Base-by-base conservation (phyloP, 2,888 invertebrate genomes). In the Leptinotarsa rubiginosa region DNA sequence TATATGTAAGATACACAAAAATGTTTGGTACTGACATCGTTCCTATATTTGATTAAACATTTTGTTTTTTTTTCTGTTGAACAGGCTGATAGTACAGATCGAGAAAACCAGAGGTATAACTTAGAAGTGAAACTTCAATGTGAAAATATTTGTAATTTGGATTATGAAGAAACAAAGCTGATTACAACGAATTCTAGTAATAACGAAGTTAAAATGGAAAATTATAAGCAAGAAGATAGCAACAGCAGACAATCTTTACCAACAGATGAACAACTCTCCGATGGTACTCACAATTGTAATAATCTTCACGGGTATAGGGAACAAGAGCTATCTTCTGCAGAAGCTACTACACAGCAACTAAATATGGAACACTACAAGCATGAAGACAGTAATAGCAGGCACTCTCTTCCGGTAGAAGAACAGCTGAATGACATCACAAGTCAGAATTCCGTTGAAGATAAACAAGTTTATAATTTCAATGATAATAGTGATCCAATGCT, bases 321-420 rank as follows among this genome's bases (percentile, higher is more conserved):
- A 47, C 13, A 47, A 20, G 71, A 78, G 50, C 31, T 72, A 18
- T 41, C 59, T 41, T 49, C 68, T 18, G 25, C n/a, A n/a, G 62
- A 62, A 62, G 41, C 62, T 13, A 65, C 50, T 65, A 69, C 5
- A 4, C 16, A n/a, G 12, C 50, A 71, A 71, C 22, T 64, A 52
- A 67, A 68, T 56, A 47, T 56, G n/a, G 73, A 75, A 66, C 41
- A 66, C 7, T 75, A 70, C 47, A 73, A 64, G 18, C 70, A 76
- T 67, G 78, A 76, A 25, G 78, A 78, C 54, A 78, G 78, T 65
- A 76, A 72, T 52, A 78, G 75, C 64, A 68, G 64, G 16, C 68
- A 78, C 52, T 78, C 76, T 18, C 69, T 75, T 49, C 64, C 72
- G 50, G 65, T 78, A 52, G 77, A 78, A 20, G 77, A 78, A 31